Base-by-base conservation (phyloP, 2,888 invertebrate species). In the Amphipyra berbera region DNA sequence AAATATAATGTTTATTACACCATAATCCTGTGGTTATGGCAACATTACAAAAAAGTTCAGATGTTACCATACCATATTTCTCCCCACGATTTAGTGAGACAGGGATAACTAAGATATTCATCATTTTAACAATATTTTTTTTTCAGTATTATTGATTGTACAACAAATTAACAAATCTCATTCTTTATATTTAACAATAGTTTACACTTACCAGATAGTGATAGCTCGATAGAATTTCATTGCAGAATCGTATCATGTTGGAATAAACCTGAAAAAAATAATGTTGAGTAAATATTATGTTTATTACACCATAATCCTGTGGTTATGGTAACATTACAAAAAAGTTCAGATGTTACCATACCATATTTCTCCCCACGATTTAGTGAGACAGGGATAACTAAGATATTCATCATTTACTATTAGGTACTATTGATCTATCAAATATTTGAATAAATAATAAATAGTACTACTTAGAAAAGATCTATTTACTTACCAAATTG, bases 361-460 rank as follows among this genome's bases (percentile, higher is more conserved):
- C 21, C 13, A 89, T 88, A 81, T 58, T 81, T 21, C 73, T 89
- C 90, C 86, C 88, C 89, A 90, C 56, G 88, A 71, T 74, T 86
- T 83, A 64, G 89, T 90, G 85, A 90, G 89, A 83, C 90, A 90
- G 90, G 90, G 90, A 90, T 90, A 90, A 90, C 90, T 88, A 81
- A 86, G 79, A 75, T 82, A 77, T 79, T 90, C 88, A 90, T 90
- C 89, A 90, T 88, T 66, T 44, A 12, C 7, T 40, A 40, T 21
- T 21, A 2, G 21, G 1, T 21, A 21, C n/a, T n/a, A n/a, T n/a
- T n/a, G n/a, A n/a, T n/a, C n/a, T n/a, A n/a, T n/a, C n/a, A n/a
- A n/a, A n/a, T n/a, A n/a, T n/a, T n/a, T n/a, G n/a, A n/a, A n/a
- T n/a, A n/a, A n/a, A n/a, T 21, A 21, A 21, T 21, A 21, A 21